phyloP scores from a whole-genome alignment of 2,888 invertebrate species.

The Agrilus cyanescens region DNA sequence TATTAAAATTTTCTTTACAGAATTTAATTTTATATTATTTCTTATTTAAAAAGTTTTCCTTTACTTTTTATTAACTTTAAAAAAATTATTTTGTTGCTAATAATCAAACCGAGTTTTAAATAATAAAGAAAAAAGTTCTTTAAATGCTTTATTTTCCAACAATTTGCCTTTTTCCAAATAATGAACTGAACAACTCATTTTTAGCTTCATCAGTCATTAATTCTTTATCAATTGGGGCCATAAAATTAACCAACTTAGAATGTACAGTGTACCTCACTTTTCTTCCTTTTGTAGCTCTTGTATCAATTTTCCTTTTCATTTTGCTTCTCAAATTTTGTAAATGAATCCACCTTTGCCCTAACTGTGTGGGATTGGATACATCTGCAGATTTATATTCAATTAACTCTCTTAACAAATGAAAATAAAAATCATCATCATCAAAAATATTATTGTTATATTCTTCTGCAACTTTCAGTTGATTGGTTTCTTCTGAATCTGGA shows the following conservation, averaged over 20 bases:
- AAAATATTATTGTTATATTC: slow-evolving; percentile 73
- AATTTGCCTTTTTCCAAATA: slow-evolving; percentile 53
- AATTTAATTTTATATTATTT: too few species aligned
- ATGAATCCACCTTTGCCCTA: slow-evolving; percentile 83
- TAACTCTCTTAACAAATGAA: slow-evolving; percentile 79
- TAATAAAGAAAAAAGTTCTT: too few species aligned
- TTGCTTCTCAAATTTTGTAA: slow-evolving; percentile 84
- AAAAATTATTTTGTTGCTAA: too few species aligned
- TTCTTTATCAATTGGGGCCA: slow-evolving; percentile 65
- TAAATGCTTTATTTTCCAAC: not conserved
- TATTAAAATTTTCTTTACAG: too few species aligned
- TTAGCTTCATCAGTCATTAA: slow-evolving; percentile 69
- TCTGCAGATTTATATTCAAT: slow-evolving; percentile 84
- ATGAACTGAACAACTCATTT: slow-evolving; percentile 67
- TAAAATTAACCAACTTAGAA: slow-evolving; percentile 77
- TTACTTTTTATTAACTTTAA: too few species aligned
- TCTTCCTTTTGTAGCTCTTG: slow-evolving; percentile 87
- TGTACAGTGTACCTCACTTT: slow-evolving; percentile 79
- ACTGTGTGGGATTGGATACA: slow-evolving; percentile 70
- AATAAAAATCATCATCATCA: slow-evolving; percentile 96
- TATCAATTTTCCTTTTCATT: slow-evolving; percentile 88
- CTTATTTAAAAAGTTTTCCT: too few species aligned
- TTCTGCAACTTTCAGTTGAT: slow-evolving; percentile 10
- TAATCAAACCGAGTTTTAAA: too few species aligned
- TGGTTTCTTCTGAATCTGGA: slow-evolving; percentile 10